phyloP scores from a whole-genome alignment of 1,140 invertebrate species.

The Bombus affinis region DNA sequence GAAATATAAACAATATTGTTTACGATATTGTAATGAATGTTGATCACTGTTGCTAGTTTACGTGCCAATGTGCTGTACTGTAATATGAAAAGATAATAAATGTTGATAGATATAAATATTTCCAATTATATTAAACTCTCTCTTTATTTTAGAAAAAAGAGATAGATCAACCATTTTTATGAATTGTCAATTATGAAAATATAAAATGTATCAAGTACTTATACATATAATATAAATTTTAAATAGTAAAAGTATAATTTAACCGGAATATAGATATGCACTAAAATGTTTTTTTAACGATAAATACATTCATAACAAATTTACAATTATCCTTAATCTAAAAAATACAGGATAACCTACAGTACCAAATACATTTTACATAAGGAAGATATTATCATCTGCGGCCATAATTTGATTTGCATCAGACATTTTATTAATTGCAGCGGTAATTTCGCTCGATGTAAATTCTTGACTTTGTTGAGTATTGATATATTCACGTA shows the following conservation, averaged over 20 bases:
- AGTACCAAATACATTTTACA: slow-evolving; percentile 83
- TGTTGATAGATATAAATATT: slow-evolving; percentile 72
- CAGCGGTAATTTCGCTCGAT: slow-evolving; percentile 89
- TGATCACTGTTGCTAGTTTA: slow-evolving; percentile 78
- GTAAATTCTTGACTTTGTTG: slow-evolving; percentile 86
- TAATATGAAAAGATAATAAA: slow-evolving; percentile 73
- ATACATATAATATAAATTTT: neutral
- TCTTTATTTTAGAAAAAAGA: neutral
- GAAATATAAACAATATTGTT: slow-evolving; percentile 66
- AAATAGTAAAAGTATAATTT: slow-evolving; percentile 17
- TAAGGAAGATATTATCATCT: slow-evolving; percentile 93
- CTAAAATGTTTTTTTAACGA: neutral
- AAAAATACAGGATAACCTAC: slow-evolving; percentile 33
- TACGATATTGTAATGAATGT: slow-evolving; percentile 76
- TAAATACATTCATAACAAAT: neutral
- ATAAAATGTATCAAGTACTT: neutral
- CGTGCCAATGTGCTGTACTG: slow-evolving; percentile 73
- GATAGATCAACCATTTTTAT: neutral
- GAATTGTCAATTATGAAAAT: neutral
- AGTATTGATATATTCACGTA: slow-evolving; percentile 85
- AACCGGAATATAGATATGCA: neutral
- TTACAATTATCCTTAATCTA: neutral
- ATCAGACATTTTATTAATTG: slow-evolving; percentile 92
- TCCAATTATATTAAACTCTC: neutral
- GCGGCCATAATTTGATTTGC: slow-evolving; percentile 96